Evolutionary conservation across 1,140 invertebrate genomes (phyloP).

Genomic region (Drosophila kikkawai): DNA sequence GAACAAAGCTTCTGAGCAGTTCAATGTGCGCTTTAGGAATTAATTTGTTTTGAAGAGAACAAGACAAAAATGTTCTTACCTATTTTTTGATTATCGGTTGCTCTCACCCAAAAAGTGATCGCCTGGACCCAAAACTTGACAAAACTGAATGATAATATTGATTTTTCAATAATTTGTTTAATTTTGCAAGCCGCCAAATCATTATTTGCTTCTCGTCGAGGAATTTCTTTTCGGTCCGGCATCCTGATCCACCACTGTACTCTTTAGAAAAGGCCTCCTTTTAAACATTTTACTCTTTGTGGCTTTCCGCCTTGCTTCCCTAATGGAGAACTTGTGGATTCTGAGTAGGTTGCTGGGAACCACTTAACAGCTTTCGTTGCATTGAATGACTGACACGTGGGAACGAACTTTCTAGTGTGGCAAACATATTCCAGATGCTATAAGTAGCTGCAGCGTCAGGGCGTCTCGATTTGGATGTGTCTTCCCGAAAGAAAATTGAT

Average conservation of each 20-base stretch:
- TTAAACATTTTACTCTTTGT: slow-evolving; percentile 58
- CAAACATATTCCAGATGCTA: slow-evolving; percentile 69
- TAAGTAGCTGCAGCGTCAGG: slow-evolving; percentile 49
- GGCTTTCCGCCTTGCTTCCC: slow-evolving; percentile 48
- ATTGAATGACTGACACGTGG: slow-evolving; percentile 41
- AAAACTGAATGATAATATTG: slow-evolving; percentile 63
- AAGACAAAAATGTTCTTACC: background rate
- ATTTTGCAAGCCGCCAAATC: slow-evolving; percentile 47
- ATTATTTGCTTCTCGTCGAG: slow-evolving; percentile 39
- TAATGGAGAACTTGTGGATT: slow-evolving; percentile 23
- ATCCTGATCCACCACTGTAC: background rate
- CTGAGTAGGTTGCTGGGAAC: slow-evolving; percentile 32
- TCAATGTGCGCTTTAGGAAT: too few relatives aligned
- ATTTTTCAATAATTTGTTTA: slow-evolving; percentile 67
- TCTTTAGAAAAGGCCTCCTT: background rate
- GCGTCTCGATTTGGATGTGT: background rate
- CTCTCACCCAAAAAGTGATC: background rate
- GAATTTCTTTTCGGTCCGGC: background rate
- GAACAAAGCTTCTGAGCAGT: too few relatives aligned
- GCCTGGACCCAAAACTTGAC: background rate
- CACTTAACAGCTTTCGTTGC: slow-evolving; percentile 70
- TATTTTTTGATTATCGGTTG: background rate
- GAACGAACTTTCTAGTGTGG: slow-evolving; percentile 58
- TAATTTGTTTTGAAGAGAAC: background rate
- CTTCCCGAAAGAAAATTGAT: slow-evolving; percentile 24